Conservation (phyloP, 2,888 invertebrate genomes). For the Labia minor region DNA sequence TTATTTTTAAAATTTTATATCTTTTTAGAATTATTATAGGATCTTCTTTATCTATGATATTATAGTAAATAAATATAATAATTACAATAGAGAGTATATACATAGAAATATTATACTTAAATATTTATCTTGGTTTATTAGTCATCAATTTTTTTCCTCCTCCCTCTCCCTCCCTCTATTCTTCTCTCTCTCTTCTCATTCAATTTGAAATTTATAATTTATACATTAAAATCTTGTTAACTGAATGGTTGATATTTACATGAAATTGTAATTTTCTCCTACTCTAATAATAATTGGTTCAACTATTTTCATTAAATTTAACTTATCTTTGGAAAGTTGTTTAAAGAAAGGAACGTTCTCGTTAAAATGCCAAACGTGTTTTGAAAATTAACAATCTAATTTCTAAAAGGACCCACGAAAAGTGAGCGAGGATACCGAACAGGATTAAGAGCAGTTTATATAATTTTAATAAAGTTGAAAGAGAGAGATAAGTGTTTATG, state of each 20-base stretch:
- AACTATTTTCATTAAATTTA: constrained; percentile 13
- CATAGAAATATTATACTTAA: no score
- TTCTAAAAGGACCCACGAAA: neutral
- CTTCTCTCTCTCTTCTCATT: neutral
- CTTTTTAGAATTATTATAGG: no score
- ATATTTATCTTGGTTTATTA: no score
- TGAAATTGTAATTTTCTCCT: constrained; percentile 13
- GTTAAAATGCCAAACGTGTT: constrained; percentile 13
- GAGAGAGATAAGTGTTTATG: constrained; percentile 13
- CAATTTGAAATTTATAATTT: neutral
- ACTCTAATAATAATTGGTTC: neutral
- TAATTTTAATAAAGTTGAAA: constrained; percentile 3
- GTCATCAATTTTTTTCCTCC: no score
- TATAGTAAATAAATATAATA: no score
- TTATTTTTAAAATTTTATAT: no score
- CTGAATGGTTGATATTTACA: neutral
- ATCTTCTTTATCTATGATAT: no score
- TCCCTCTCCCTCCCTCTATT: neutral
- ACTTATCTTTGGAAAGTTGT: constrained; percentile 7
- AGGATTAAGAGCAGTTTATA: neutral
- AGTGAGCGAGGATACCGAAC: neutral
- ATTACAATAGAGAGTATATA: no score
- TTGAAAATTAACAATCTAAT: constrained; percentile 13
- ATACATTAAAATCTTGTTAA: neutral
- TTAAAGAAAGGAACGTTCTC: constrained; percentile 1